phyloP scores from a whole-genome alignment of 2,797 vertebrate genomes.

The Poliocrania exsul region DNA sequence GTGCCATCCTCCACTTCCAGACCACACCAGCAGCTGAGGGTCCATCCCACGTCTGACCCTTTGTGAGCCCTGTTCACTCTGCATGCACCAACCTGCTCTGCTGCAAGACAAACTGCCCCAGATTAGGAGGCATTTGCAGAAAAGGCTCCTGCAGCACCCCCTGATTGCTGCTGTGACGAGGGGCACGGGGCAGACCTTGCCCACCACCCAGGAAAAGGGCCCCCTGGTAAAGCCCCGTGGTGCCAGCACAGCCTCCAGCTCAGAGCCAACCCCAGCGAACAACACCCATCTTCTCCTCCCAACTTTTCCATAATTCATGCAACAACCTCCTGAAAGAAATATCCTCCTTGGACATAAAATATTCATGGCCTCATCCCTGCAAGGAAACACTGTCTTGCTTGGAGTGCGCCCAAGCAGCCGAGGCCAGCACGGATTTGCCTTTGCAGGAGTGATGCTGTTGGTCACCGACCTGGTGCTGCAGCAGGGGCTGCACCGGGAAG shows the following conservation, averaged over 20 bases:
- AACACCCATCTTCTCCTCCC: background rate
- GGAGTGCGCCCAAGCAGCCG: background rate
- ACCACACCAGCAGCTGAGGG: background rate
- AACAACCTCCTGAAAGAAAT: slow-evolving; percentile 56
- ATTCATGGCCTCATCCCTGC: slow-evolving; percentile 61
- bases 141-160: background rate
- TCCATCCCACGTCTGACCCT: rapidly evolving
- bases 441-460: slow-evolving; percentile 2
- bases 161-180: background rate
- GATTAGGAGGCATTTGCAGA: background rate
- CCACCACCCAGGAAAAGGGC: background rate
- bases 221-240: rapidly evolving
- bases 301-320: slow-evolving; percentile 68
- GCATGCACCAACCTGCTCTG: background rate
- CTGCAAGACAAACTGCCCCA: background rate
- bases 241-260: background rate
- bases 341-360: slow-evolving; percentile 60
- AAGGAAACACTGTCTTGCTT: slow-evolving; percentile 56
- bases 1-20: rapidly evolving
- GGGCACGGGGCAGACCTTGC: background rate
- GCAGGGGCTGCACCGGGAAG: background rate
- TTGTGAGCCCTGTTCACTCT: rapidly evolving
- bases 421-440: slow-evolving; percentile 39
- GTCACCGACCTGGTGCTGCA: background rate
- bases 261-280: rapidly evolving